phyloP scores from a whole-genome alignment of 1,140 invertebrate genomes.

The Drosophila hydei region DNA sequence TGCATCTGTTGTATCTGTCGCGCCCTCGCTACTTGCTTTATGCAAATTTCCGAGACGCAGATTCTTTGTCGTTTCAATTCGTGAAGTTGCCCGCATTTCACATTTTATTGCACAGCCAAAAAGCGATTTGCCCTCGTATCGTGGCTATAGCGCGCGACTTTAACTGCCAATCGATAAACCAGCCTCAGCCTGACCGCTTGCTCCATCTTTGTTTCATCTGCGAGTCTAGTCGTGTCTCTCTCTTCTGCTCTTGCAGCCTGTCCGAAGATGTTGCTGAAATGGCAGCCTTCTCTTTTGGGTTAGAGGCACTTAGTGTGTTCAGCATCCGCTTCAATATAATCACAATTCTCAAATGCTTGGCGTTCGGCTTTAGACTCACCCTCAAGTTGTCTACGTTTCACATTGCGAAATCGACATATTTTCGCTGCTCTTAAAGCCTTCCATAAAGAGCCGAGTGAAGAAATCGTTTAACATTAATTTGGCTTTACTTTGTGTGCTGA shows the following conservation, averaged over 20 bases:
- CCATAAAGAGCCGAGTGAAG: too few species aligned
- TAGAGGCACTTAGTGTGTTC: conserved; percentile 12
- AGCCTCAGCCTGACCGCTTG: conserved; percentile 9
- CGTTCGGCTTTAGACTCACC: conserved; percentile 1
- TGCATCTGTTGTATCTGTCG: conserved; percentile 26
- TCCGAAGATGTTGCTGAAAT: conserved; percentile 27
- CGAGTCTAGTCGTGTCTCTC: neutral
- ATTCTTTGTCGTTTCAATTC: conserved; percentile 20
- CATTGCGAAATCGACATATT: neutral
- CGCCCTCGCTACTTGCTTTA: conserved; percentile 29
- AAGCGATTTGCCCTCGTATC: conserved; percentile 16
- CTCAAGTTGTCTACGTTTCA: neutral
- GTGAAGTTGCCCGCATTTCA: conserved; percentile 22
- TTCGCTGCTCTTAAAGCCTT: neutral
- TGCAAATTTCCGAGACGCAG: conserved; percentile 38
- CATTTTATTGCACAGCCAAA: conserved; percentile 20
- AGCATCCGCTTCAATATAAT: conserved; percentile 22
- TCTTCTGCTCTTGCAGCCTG: conserved; percentile 19
- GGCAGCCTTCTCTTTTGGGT: conserved; percentile 16
- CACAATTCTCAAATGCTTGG: conserved; percentile 18
- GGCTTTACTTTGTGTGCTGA: too few species aligned
- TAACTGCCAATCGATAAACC: conserved; percentile 66
- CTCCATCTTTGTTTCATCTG: neutral
- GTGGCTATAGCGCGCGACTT: conserved; percentile 47
- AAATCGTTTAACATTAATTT: too few species aligned